These are phyloP conservation scores for Arnoldichthys spilopterus DNA, from an alignment of 2,797 vertebrate species.

Conservation along the genomic window DNA sequence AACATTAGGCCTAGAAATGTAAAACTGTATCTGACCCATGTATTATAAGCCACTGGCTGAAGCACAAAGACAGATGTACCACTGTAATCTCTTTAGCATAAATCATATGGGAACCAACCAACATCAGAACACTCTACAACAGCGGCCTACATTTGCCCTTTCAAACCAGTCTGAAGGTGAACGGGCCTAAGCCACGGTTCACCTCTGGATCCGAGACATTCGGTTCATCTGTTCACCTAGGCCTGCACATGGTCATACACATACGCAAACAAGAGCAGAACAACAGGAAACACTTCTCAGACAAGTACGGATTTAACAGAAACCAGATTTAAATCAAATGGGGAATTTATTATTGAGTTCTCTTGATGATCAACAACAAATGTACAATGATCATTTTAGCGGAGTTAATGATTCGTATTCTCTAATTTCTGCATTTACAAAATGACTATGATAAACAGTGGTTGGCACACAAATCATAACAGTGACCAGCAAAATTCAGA, in stretches of 20 bases:
- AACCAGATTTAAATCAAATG: background rate
- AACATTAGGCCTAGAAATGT: background rate
- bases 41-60: constrained; percentile 2
- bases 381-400: background rate
- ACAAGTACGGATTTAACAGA: too few relatives aligned
- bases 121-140: background rate
- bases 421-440: constrained; percentile 9
- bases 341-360: background rate
- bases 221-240: too few relatives aligned
- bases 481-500: background rate
- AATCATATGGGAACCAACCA: background rate
- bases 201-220: background rate
- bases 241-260: too few relatives aligned
- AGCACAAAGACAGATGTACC: background rate
- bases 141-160: background rate
- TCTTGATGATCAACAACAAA: constrained; percentile 6
- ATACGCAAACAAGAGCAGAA: too few relatives aligned
- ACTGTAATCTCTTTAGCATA: background rate
- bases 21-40: background rate
- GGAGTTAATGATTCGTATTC: background rate
- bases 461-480: background rate
- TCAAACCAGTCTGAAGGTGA: constrained; percentile 17
- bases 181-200: background rate
- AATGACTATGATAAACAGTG: background rate
- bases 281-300: too few relatives aligned